phyloP scores from a whole-genome alignment of 2,797 vertebrate genomes.

The Cyprinella venusta region DNA sequence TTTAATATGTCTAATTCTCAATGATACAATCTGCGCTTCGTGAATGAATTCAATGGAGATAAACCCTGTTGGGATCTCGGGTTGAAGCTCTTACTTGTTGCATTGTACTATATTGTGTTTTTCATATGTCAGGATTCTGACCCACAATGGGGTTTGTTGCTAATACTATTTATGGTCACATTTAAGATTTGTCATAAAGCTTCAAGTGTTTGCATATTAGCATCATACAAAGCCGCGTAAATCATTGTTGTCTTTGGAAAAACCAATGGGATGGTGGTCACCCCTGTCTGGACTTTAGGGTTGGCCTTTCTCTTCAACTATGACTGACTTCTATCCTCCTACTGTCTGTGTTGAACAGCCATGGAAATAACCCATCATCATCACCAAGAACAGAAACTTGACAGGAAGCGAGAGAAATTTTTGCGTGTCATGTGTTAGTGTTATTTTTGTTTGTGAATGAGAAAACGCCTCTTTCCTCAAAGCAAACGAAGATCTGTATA shows the following conservation, averaged over 20 bases:
- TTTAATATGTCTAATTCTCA: not conserved
- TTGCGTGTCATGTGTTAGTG: constrained; percentile 33
- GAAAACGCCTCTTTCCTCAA: not conserved
- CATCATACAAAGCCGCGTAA: not conserved
- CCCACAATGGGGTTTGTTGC: not conserved
- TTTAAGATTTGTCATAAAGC: not conserved
- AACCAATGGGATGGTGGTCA: not conserved
- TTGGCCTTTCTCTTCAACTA: not conserved
- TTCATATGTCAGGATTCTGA: not conserved
- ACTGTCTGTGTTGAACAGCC: constrained; percentile 50
- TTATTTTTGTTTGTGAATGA: constrained; percentile 9
- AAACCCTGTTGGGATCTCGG: not conserved
- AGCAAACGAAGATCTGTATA: not conserved
- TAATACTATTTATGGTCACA: not conserved
- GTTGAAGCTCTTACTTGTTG: constrained; percentile 29
- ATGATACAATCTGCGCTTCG: not conserved
- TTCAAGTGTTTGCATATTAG: not conserved
- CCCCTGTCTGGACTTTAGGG: not conserved
- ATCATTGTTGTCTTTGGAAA: constrained; percentile 11
- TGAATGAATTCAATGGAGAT: not conserved
- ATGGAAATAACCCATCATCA: constrained; percentile 67
- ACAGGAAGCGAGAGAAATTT: constrained; percentile 53
- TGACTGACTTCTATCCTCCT: constrained; percentile 45
- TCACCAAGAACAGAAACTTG: constrained; percentile 52
- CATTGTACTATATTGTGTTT: not conserved